Percentiles rank a stretch among this genome's conserved stretches.
These are phyloP conservation scores for Trichogramma pretiosum DNA, from an alignment of 1,140 invertebrate species.

Conservation along the genomic window DNA sequence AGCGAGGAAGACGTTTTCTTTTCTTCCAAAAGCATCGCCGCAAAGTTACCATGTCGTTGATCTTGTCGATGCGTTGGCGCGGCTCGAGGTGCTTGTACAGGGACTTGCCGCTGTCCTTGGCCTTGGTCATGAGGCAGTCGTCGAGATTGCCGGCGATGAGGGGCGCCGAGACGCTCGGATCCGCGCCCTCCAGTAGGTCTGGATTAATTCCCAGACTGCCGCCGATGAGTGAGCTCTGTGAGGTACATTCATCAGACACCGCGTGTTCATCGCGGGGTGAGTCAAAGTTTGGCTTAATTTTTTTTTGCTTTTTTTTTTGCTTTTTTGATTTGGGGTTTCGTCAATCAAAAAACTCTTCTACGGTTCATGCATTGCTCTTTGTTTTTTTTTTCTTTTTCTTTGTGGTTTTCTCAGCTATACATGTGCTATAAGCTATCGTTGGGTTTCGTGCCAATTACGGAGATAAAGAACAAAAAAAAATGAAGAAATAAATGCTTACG, in stretches of 20 bases:
- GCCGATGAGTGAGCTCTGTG: constrained; percentile 18
- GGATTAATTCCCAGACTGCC: constrained; percentile 43
- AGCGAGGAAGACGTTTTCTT: background rate
- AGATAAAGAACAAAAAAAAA: too few species aligned
- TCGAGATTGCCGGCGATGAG: constrained; percentile 51
- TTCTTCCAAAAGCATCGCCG: background rate
- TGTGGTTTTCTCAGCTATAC: too few species aligned
- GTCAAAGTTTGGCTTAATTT: too few species aligned
- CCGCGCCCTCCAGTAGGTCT: constrained; percentile 42
- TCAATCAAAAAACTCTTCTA: too few species aligned
- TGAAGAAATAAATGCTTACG: too few species aligned
- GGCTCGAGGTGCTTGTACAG: constrained; percentile 58
- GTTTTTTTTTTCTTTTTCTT: constrained; percentile 4
- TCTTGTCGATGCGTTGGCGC: constrained; percentile 54
- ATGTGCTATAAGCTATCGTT: too few species aligned
- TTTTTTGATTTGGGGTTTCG: too few species aligned
- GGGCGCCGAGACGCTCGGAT: constrained; percentile 44
- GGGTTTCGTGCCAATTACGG: too few species aligned
- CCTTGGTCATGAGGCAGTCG: constrained; percentile 67
- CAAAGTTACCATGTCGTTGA: constrained; percentile 57
- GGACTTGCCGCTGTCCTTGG: constrained; percentile 68
- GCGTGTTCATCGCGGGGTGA: too few species aligned
- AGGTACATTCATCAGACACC: too few species aligned
- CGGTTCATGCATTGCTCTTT: too few species aligned
- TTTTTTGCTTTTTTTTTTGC: constrained; percentile 1